Percentiles rank a stretch among this genome's conserved stretches.
These are phyloP conservation scores for Sebastes alutus DNA, from an alignment of 2,797 vertebrate species.

Conservation along the genomic window DNA sequence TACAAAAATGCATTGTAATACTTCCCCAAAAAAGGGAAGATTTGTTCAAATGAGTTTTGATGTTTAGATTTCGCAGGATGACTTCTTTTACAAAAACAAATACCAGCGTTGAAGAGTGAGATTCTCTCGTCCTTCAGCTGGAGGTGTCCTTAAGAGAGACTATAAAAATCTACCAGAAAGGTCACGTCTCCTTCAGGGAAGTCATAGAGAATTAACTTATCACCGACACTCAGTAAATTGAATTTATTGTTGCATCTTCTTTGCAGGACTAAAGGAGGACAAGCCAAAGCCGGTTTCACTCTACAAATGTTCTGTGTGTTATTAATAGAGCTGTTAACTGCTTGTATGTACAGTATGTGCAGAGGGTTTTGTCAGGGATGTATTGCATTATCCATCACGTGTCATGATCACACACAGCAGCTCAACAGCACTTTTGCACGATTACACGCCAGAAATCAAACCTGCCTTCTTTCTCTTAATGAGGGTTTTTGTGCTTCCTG, in stretches of 20 bases:
- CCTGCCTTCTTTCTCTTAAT: not conserved
- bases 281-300: not conserved
- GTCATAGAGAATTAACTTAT: not conserved
- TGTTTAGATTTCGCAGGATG: not conserved
- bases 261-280: not conserved
- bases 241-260: not conserved
- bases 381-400: not conserved
- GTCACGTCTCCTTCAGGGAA: not conserved
- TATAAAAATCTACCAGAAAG: not conserved
- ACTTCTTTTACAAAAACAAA: not conserved
- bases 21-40: not conserved
- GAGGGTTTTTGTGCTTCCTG: not conserved
- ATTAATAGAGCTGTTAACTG: constrained; percentile 17
- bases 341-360: constrained; percentile 5
- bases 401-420: not conserved
- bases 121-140: not conserved
- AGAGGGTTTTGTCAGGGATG: not conserved
- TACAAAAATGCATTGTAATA: not conserved
- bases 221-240: not conserved
- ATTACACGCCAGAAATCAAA: not conserved
- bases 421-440: not conserved
- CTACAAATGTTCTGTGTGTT: not conserved
- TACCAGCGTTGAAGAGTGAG: not conserved
- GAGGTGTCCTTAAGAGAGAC: not conserved
- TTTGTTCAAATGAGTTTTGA: not conserved